Conservation (phyloP, 2,113 vertebrate species). For the Apteryx mantelli region DNA sequence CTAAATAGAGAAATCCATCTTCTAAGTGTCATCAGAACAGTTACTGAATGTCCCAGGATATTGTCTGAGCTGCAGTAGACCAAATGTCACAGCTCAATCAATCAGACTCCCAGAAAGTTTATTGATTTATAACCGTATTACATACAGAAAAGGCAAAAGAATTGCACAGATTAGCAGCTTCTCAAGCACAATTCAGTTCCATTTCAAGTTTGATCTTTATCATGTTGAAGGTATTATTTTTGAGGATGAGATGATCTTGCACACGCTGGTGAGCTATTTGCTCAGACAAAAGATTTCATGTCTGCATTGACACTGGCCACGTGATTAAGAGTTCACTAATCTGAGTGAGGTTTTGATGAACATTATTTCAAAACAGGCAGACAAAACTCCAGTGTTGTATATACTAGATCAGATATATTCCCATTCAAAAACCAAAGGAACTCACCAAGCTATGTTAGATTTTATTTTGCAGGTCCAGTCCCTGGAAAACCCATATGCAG, state of each 20-base stretch:
- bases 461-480: not conserved
- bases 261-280: not conserved
- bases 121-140: not conserved
- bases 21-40: not conserved
- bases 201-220: not conserved
- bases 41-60: not conserved
- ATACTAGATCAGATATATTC: not conserved
- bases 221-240: not conserved
- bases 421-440: not conserved
- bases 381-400: not conserved
- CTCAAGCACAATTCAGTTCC: not conserved
- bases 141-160: not conserved
- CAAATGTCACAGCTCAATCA: not conserved
- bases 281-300: rapidly evolving
- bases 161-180: not conserved
- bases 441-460: not conserved
- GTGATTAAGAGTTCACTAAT: not conserved
- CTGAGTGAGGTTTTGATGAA: rapidly evolving
- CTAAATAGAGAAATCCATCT: not conserved
- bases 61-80: not conserved
- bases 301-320: not conserved
- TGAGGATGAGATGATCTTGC: not conserved
- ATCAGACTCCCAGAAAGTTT: not conserved
- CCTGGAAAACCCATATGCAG: not conserved
- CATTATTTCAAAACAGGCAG: not conserved